Evolutionary conservation across 2,797 vertebrate species (phyloP).

Genomic region (Synanceia verrucosa): DNA sequence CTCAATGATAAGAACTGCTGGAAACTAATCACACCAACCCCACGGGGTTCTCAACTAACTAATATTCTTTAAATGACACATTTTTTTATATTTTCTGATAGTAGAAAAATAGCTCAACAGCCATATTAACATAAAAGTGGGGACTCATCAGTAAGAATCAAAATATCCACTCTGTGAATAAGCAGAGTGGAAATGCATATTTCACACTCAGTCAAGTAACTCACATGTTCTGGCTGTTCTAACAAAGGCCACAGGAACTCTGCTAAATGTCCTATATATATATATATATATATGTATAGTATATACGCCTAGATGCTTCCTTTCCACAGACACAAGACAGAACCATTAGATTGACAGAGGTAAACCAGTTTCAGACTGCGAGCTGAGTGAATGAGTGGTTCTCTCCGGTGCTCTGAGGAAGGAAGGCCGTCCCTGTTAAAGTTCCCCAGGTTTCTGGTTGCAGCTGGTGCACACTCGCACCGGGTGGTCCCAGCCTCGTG

Average conservation of each 20-base stretch:
- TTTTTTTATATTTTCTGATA: conserved; percentile 62
- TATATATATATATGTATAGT: conserved; percentile 3
- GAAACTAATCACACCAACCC: conserved; percentile 63
- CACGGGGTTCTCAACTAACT: conserved; percentile 55
- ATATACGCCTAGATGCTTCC: conserved; percentile 56
- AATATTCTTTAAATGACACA: conserved; percentile 64
- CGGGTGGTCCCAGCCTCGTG: conserved; percentile 98
- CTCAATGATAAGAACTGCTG: conserved; percentile 55
- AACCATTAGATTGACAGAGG: conserved; percentile 66
- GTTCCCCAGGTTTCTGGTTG: conserved; percentile 96
- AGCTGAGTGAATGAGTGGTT: conserved; percentile 59
- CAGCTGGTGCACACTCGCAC: conserved; percentile 94
- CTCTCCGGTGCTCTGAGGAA: conserved; percentile 59
- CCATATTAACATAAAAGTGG: conserved; percentile 61
- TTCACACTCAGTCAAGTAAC: conserved; percentile 71
- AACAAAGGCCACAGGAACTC: conserved; percentile 77
- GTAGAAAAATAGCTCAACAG: conserved; percentile 80
- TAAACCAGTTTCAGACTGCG: conserved; percentile 66
- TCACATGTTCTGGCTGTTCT: conserved; percentile 69
- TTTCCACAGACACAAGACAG: conserved; percentile 66
- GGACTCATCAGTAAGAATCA: conserved; percentile 60
- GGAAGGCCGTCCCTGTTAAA: conserved; percentile 83
- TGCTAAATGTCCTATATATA: conserved; percentile 47
- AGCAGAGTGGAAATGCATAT: conserved; percentile 62
- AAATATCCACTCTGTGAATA: conserved; percentile 65